Evolutionary conservation across 2,113 vertebrate species (phyloP).

Genomic region (Scolopax mira): DNA sequence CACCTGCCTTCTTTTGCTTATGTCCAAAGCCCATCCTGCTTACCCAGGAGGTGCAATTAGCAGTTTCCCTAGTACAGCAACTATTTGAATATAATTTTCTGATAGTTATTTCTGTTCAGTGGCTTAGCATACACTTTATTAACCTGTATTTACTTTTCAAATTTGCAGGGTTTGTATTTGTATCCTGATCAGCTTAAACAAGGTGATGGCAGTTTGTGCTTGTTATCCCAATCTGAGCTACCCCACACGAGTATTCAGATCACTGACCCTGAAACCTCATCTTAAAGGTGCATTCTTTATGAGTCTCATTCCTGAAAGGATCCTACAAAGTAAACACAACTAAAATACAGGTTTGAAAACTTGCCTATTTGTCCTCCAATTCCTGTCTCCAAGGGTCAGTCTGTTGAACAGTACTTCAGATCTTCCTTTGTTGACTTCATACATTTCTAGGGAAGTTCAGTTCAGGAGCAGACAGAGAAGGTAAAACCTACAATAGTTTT

Average conservation of each 20-base stretch:
- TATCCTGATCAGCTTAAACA: background rate
- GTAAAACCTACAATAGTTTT: background rate
- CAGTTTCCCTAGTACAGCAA: background rate
- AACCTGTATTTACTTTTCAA: background rate
- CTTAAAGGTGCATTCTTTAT: background rate
- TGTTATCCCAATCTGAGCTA: background rate
- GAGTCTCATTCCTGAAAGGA: background rate
- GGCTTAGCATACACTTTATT: background rate
- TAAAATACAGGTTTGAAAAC: background rate
- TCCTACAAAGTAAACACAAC: background rate
- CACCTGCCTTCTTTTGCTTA: background rate
- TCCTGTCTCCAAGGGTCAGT: background rate
- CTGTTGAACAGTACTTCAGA: background rate
- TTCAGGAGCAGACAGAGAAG: background rate
- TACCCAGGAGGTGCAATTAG: constrained; percentile 16
- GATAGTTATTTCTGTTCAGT: background rate
- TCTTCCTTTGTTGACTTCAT: background rate
- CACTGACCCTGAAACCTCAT: background rate
- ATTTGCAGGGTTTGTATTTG: background rate
- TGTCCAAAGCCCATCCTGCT: background rate
- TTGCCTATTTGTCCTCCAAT: background rate
- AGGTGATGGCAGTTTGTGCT: background rate
- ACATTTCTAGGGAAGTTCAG: background rate
- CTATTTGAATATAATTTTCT: background rate
- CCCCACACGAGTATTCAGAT: background rate